phyloP scores from a whole-genome alignment of 2,113 vertebrate genomes.

The Cranoglanis bouderius region DNA sequence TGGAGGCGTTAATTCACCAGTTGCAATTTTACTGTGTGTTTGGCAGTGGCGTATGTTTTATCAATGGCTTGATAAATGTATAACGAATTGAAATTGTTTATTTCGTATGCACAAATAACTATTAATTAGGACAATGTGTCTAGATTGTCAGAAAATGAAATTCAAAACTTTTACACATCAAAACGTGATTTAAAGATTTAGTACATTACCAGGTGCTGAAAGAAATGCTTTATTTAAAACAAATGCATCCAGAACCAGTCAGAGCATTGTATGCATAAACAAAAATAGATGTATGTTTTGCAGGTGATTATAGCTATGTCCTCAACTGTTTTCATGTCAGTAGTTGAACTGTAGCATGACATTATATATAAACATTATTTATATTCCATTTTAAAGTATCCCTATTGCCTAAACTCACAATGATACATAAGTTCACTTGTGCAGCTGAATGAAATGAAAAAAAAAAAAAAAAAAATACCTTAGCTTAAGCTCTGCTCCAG shows the following conservation, averaged over 20 bases:
- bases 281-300: neutral
- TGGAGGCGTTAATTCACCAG: neutral
- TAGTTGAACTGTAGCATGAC: neutral
- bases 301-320: neutral
- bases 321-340: neutral
- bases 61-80: neutral
- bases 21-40: neutral
- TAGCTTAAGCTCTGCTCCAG: constrained; percentile 53
- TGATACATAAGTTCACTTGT: neutral
- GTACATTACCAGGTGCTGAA: neutral
- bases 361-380: neutral
- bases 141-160: neutral
- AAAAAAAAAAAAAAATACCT: constrained; percentile 37
- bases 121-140: too few relatives aligned
- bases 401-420: neutral
- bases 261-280: neutral
- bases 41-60: neutral
- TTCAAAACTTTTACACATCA: neutral
- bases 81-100: neutral
- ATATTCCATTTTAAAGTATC: neutral
- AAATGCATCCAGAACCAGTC: neutral
- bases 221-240: neutral
- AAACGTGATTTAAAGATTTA: neutral
- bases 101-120: neutral
- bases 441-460: constrained; percentile 50